phyloP scores from a whole-genome alignment of 2,797 vertebrate genomes.

The Scomberomorus guttatus region DNA sequence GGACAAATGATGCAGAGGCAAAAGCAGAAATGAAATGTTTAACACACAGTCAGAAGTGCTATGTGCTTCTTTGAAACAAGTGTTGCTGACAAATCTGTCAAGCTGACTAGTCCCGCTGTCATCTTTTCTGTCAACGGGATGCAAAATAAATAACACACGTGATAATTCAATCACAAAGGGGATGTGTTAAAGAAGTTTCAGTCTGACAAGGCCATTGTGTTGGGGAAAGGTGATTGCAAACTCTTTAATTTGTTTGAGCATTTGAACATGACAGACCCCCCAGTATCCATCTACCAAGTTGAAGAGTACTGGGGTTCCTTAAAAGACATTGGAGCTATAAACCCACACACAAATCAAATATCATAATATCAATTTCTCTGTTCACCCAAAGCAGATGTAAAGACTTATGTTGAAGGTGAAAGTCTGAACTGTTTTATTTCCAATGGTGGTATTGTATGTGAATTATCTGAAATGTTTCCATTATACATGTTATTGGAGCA shows the following conservation, averaged over 20 bases:
- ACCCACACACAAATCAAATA: too few relatives aligned
- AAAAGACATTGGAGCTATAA: too few relatives aligned
- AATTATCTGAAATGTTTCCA: too few relatives aligned
- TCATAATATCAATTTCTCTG: too few relatives aligned
- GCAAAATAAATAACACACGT: slow-evolving; percentile 29
- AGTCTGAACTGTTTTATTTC: too few relatives aligned
- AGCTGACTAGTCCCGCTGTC: slow-evolving; percentile 50
- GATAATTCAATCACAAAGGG: slow-evolving; percentile 25
- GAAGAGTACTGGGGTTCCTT: too few relatives aligned
- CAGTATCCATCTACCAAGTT: too few relatives aligned
- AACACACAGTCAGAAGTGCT: slow-evolving; percentile 51
- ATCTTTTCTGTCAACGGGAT: slow-evolving; percentile 32
- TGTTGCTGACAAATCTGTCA: slow-evolving; percentile 57
- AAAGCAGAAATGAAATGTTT: slow-evolving; percentile 40
- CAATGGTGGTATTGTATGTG: too few relatives aligned
- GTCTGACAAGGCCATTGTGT: background rate
- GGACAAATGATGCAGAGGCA: slow-evolving; percentile 30
- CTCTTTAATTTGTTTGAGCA: background rate
- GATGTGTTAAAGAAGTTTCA: slow-evolving; percentile 24
- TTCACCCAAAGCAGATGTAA: too few relatives aligned
- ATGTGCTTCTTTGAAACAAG: slow-evolving; percentile 53
- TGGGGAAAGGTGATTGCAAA: background rate
- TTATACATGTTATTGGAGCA: background rate
- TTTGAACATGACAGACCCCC: too few relatives aligned
- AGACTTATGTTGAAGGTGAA: too few relatives aligned